These are phyloP conservation scores for Synergus umbraculus DNA, from an alignment of 2,888 invertebrate genomes.

Conservation along the genomic window DNA sequence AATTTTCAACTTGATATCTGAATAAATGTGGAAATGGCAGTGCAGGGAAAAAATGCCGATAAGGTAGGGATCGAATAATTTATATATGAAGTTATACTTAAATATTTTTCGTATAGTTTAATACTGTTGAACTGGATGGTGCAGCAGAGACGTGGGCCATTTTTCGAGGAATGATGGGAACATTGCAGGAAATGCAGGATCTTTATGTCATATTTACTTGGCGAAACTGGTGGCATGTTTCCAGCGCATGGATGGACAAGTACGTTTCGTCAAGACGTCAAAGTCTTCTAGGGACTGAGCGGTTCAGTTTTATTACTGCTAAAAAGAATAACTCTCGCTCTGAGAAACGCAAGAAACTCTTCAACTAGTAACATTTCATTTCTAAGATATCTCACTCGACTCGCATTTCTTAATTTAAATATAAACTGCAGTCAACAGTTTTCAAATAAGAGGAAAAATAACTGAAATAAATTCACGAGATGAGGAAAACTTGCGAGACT, in stretches of 20 bases:
- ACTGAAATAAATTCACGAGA: not conserved
- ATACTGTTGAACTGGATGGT: not conserved
- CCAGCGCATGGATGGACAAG: constrained; percentile 2
- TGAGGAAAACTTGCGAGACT: not conserved
- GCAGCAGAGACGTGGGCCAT: not conserved
- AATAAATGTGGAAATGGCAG: no score
- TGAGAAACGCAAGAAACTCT: not conserved
- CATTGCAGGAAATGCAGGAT: not conserved
- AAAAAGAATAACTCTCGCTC: not conserved
- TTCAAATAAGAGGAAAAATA: not conserved
- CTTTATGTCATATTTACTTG: constrained; percentile 14
- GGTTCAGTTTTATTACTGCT: not conserved
- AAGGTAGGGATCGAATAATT: no score
- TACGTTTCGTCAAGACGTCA: not conserved
- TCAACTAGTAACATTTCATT: not conserved
- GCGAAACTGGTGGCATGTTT: not conserved
- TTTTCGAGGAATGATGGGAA: not conserved
- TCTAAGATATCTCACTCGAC: not conserved
- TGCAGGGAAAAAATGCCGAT: no score
- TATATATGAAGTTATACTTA: no score
- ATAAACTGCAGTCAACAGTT: not conserved
- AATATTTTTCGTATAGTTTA: not conserved
- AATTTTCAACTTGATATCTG: no score
- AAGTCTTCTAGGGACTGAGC: not conserved
- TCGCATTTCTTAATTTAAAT: not conserved